Conservation (phyloP, 2,113 vertebrate species). For the Ptilorrhoa leucosticta region DNA sequence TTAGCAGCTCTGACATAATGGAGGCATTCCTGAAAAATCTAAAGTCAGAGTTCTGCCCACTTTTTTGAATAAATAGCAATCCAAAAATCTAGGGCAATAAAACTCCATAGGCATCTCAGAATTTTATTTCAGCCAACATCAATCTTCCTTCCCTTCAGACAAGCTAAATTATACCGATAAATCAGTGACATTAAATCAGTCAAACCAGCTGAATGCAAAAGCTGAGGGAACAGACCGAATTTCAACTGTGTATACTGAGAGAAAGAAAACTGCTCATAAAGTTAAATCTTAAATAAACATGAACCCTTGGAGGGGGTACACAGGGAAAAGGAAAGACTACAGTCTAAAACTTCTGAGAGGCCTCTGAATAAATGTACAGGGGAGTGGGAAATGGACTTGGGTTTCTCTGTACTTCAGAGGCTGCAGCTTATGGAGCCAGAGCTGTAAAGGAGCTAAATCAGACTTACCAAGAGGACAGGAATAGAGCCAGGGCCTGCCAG, state of each 20-base stretch:
- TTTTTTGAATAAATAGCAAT: not conserved
- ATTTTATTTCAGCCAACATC: conserved; percentile 25
- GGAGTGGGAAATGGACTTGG: not conserved
- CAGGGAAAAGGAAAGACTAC: not conserved
- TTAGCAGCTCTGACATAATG: not conserved
- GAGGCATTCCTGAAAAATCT: conserved; percentile 41
- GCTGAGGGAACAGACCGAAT: not conserved
- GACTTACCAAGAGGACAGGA: not conserved
- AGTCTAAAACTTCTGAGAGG: not conserved
- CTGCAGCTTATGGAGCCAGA: not conserved
- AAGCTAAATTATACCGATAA: not conserved
- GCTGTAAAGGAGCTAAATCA: not conserved
- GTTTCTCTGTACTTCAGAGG: not conserved
- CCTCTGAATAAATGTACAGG: not conserved
- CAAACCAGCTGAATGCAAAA: conserved; percentile 12
- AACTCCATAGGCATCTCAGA: not conserved
- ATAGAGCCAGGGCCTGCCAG: accelerated
- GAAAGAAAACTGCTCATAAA: conserved; percentile 25
- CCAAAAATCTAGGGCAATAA: conserved; percentile 2
- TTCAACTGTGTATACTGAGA: not conserved
- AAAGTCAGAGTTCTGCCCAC: not conserved
- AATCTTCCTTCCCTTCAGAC: conserved; percentile 10
- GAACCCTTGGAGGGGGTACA: not conserved
- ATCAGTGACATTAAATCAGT: not conserved
- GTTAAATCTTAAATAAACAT: not conserved